Percentiles rank a stretch among this genome's conserved stretches.
Conservation (phyloP, 2,888 invertebrate genomes). For the Pomacea canaliculata region DNA sequence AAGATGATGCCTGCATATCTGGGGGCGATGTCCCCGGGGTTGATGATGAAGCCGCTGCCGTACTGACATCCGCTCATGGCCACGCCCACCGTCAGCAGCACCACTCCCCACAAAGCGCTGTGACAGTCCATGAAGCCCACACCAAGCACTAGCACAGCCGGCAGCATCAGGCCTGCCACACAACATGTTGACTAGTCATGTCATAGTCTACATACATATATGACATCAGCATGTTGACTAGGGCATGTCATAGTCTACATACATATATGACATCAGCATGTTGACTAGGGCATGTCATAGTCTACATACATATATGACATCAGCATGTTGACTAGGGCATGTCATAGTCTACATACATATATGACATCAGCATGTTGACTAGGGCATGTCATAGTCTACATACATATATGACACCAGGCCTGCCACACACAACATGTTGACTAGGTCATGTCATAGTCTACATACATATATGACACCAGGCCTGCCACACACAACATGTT, state of each 20-base stretch:
- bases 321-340: too few relatives aligned
- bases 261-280: neutral
- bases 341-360: too few relatives aligned
- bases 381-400: neutral
- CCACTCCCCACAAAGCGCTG: conserved; percentile 42
- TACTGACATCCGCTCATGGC: conserved; percentile 51
- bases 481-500: too few relatives aligned
- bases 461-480: too few relatives aligned
- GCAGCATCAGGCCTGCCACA: conserved; percentile 45
- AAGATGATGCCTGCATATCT: conserved; percentile 60
- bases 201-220: neutral
- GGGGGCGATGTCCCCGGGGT: conserved; percentile 64
- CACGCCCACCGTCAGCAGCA: conserved; percentile 49
- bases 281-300: neutral
- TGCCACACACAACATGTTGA: neutral
- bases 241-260: neutral
- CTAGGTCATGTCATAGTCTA: neutral
- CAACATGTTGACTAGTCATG: neutral
- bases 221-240: neutral
- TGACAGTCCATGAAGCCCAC: conserved; percentile 52
- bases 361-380: neutral
- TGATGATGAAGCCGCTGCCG: conserved; percentile 56
- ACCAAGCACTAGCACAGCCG: conserved; percentile 50
- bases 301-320: too few relatives aligned
- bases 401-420: too few relatives aligned